phyloP scores from a whole-genome alignment of 2,797 vertebrate species.

The Vireo griseus region DNA sequence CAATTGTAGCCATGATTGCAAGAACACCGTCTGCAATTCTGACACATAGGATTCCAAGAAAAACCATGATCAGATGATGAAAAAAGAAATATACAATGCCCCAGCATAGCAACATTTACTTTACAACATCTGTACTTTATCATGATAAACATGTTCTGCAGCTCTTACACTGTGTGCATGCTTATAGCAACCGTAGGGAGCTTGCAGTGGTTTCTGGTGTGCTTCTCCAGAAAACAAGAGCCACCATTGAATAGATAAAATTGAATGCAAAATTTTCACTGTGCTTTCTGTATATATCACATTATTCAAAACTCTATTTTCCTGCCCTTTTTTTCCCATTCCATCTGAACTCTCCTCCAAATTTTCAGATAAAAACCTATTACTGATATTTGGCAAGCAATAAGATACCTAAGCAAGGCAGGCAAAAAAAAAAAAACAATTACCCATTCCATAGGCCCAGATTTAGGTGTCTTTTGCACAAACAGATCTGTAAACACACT shows the following conservation, averaged over 20 bases:
- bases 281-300: not conserved
- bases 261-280: not conserved
- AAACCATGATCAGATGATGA: not conserved
- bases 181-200: not conserved
- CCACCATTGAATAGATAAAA: not conserved
- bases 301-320: not conserved
- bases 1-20: not conserved
- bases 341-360: not conserved
- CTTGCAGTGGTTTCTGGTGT: not conserved
- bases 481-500: not conserved
- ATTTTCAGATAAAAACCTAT: not conserved
- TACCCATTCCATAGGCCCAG: not conserved
- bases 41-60: not conserved
- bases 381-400: not conserved
- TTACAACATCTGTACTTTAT: not conserved
- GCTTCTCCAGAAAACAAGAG: not conserved
- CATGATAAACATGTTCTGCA: not conserved
- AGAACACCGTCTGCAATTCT: not conserved
- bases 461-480: not conserved
- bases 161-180: not conserved
- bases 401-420: not conserved
- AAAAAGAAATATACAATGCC: not conserved
- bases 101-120: not conserved
- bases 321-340: not conserved
- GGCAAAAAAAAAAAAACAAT: not conserved